Conservation (phyloP, 1,140 invertebrate species). For the Bombus huntii region DNA sequence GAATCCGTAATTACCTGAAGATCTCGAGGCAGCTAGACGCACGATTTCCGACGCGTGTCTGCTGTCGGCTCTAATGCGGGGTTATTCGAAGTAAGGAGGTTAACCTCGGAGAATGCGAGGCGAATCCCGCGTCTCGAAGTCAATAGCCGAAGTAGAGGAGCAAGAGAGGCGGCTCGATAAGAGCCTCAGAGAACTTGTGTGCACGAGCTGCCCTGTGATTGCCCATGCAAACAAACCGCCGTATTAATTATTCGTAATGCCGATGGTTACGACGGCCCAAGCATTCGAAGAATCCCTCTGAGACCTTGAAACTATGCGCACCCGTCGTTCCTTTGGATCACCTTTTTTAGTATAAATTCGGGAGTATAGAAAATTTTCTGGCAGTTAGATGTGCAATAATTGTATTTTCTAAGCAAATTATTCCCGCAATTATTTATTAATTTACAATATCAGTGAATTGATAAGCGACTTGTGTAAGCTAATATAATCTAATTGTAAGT, state of each 20-base stretch:
- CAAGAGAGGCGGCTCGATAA: slow-evolving; percentile 11
- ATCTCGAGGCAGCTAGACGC: slow-evolving; percentile 43
- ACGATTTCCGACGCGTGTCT: slow-evolving; percentile 56
- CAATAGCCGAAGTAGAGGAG: slow-evolving; percentile 50
- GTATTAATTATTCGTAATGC: slow-evolving; percentile 67
- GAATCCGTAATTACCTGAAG: slow-evolving; percentile 57
- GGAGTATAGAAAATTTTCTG: too few species aligned
- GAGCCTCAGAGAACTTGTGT: slow-evolving; percentile 25
- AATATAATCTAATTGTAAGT: too few species aligned
- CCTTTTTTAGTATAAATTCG: too few species aligned
- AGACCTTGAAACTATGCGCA: not conserved
- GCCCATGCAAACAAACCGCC: slow-evolving; percentile 65
- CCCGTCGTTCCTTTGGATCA: too few species aligned
- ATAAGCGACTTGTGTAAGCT: too few species aligned
- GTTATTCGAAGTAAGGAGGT: slow-evolving; percentile 58
- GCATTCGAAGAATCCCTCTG: not conserved
- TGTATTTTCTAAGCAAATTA: too few species aligned
- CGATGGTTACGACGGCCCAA: slow-evolving; percentile 43
- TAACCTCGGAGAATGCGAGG: slow-evolving; percentile 55
- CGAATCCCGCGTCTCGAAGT: slow-evolving; percentile 54
- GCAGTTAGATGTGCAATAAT: too few species aligned
- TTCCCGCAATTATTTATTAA: too few species aligned
- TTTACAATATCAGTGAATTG: too few species aligned
- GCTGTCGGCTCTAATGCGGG: slow-evolving; percentile 43
- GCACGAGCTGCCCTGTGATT: slow-evolving; percentile 56